Conservation (phyloP, 2,888 invertebrate genomes). For the Monochamus alternatus region DNA sequence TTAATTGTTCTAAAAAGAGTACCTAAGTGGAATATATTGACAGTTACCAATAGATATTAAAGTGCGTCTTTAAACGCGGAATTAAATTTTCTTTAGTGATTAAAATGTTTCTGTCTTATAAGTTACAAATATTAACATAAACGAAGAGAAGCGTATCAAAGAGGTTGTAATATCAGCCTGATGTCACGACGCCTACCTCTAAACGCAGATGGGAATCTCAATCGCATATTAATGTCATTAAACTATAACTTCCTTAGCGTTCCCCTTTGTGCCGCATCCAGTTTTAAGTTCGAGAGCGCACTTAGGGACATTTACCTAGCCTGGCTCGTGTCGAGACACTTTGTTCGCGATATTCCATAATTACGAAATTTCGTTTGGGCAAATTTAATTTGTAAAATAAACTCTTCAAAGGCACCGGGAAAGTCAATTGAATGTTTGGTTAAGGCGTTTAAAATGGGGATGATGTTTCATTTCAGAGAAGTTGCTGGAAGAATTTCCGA, state of each 20-base stretch:
- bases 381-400: conserved; percentile 29
- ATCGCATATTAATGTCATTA: conserved; percentile 12
- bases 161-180: not conserved
- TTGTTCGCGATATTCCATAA: conserved; percentile 20
- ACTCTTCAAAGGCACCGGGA: conserved; percentile 19
- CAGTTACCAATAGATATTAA: too few species aligned
- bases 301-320: conserved; percentile 21
- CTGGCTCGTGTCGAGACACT: conserved; percentile 7
- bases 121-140: too few species aligned
- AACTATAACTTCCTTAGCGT: conserved; percentile 4
- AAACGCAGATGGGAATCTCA: conserved; percentile 4
- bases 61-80: too few species aligned
- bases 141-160: not conserved
- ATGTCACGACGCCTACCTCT: not conserved
- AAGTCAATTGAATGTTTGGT: conserved; percentile 24
- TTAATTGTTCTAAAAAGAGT: too few species aligned
- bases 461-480: conserved; percentile 7
- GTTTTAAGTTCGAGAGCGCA: conserved; percentile 15
- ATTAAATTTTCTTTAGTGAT: too few species aligned
- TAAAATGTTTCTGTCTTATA: too few species aligned
- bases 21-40: too few species aligned
- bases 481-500: not conserved
- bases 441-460: conserved; percentile 4
- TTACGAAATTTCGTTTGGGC: conserved; percentile 16
- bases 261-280: conserved; percentile 5